Evolutionary conservation across 2,113 vertebrate genomes (phyloP), one percentile per base, ranked within the genome.

Genomic region (Pelusios castaneus): DNA sequence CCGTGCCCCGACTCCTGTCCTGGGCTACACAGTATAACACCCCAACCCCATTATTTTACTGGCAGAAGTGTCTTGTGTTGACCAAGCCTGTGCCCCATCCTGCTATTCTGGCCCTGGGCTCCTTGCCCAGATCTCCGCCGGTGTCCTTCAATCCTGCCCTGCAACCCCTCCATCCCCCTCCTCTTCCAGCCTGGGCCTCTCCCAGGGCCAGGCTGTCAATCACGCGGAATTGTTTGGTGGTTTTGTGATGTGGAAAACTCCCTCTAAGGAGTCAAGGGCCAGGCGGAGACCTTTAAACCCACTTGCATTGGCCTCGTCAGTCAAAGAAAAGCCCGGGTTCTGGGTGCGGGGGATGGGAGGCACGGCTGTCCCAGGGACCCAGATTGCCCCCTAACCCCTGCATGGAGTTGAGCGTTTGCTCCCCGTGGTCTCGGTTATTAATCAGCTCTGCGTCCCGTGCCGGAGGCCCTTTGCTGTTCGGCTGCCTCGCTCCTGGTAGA

Each of bases 181-280:
- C 41, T 38, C 9, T 56, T 95, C 34, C 89, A 47, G 81, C 92
- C 89, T 2, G 76, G 95, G 95, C 95, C 97, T 84, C 96, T 95
- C 87, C 41, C 80, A 89, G 80, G 96, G 96, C 96, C 97, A 97
- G 96, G 63, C 94, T 88, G 96, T 96, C 97, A 96, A 84, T 97
- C 97, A 97, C 79, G 38, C 93, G 93, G 96, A 95, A 97, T 97
- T 97, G 97, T 96, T 96, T 94, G 94, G 89, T 92, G 96, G 92
- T 96, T 97, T 97, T 97, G 97, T 97, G 97, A 96, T 95, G 97
- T 94, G 96, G 95, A 95, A 97, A 90, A 94, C 95, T 97, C 97
- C 97, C 96, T 95, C 97, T 92, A 89, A 94, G 96, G 94, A 97
- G 97, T 97, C 97, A 97, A 97, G 96, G 95, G 96, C 97, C 97